Conservation (phyloP, 2,113 vertebrate species). For the Lepisosteus oculatus region DNA sequence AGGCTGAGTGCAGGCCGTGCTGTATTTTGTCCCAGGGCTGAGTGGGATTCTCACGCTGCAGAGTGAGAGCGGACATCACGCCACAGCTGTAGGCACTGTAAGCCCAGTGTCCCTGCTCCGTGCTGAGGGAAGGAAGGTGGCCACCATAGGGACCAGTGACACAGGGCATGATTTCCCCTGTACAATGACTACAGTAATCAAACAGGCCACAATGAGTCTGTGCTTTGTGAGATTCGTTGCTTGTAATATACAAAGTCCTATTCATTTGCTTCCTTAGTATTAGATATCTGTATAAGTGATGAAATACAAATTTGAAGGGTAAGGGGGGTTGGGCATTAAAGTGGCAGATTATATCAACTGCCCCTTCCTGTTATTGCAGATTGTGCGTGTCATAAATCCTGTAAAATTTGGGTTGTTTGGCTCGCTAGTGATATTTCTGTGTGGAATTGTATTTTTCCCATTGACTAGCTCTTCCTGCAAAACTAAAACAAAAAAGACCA, state of each 20-base stretch:
- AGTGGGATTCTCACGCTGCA: constrained; percentile 23
- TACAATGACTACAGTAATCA: background rate
- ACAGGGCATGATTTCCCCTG: constrained; percentile 2
- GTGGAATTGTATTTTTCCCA: too few species aligned
- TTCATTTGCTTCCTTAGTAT: constrained; percentile 48
- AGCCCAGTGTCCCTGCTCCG: background rate
- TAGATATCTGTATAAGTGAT: constrained; percentile 52
- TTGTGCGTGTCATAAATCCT: background rate
- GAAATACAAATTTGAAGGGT: constrained; percentile 49
- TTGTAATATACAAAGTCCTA: constrained; percentile 53
- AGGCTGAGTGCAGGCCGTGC: constrained; percentile 24
- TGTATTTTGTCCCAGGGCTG: background rate
- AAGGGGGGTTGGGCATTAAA: background rate
- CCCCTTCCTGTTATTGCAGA: constrained; percentile 24
- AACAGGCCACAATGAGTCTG: constrained; percentile 30
- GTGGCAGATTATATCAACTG: constrained; percentile 45
- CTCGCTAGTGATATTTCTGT: too few species aligned
- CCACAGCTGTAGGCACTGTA: background rate
- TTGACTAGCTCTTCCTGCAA: too few species aligned
- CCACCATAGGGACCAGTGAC: background rate
- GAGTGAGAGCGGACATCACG: background rate
- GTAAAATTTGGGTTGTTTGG: background rate
- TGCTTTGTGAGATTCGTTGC: constrained; percentile 41
- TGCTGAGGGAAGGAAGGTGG: constrained; percentile 8
- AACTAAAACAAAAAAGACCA: too few species aligned